A percentile compares a stretch with the other conserved stretches of the same genome.
These are phyloP conservation scores for Sebastes schlegelii DNA, from an alignment of 2,113 vertebrate species.

Conservation along the genomic window DNA sequence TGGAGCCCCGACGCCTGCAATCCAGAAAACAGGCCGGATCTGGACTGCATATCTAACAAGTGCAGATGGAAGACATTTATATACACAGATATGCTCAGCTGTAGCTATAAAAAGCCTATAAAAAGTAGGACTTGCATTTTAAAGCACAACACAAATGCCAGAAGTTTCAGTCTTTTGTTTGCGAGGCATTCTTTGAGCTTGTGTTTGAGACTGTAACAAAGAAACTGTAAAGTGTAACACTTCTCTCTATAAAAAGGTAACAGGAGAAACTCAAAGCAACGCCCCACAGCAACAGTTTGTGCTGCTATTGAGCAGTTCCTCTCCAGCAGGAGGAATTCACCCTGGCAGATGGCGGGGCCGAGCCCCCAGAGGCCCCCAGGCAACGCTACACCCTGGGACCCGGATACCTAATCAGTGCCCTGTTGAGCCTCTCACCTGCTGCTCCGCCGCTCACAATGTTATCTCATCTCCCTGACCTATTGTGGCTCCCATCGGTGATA, in stretches of 20 bases:
- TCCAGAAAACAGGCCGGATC: constrained; percentile 40
- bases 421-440: constrained; percentile 85
- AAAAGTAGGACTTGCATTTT: background rate
- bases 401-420: constrained; percentile 82
- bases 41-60: constrained; percentile 44
- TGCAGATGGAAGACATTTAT: background rate
- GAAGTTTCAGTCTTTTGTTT: constrained; percentile 20
- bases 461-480: constrained; percentile 86
- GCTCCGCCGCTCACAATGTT: constrained; percentile 80
- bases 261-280: constrained; percentile 73
- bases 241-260: constrained; percentile 69
- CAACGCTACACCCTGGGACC: constrained; percentile 87
- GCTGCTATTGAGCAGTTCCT: constrained; percentile 53
- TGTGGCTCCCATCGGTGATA: constrained; percentile 79
- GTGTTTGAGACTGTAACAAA: constrained; percentile 53
- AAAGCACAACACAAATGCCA: constrained; percentile 15
- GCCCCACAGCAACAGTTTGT: constrained; percentile 76
- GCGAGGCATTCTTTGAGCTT: constrained; percentile 25
- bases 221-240: constrained; percentile 64
- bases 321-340: constrained; percentile 70
- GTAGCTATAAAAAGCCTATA: background rate
- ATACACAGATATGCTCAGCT: background rate
- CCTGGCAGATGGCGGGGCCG: constrained; percentile 83
- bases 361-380: constrained; percentile 76
- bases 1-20: constrained; percentile 27